Percentiles rank a stretch among this genome's conserved stretches.
Evolutionary conservation across 1,140 invertebrate species (phyloP).

Genomic region (Zophobas atratus): DNA sequence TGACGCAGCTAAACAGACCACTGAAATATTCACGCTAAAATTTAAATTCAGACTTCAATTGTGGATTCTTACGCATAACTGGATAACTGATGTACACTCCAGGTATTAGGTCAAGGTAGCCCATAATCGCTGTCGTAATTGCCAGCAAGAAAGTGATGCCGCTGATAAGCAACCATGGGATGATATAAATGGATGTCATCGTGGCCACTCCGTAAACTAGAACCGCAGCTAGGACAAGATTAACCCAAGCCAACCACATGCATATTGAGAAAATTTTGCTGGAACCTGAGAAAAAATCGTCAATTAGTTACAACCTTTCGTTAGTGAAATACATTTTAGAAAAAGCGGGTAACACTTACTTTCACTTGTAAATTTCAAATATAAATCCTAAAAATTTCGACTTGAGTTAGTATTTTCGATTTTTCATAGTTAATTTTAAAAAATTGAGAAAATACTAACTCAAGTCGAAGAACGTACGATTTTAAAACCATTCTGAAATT

Average conservation of each 20-base stretch:
- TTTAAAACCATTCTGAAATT: no score
- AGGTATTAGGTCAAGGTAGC: constrained; percentile 40
- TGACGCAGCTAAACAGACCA: constrained; percentile 41
- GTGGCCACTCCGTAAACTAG: constrained; percentile 47
- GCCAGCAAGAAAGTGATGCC: constrained; percentile 41
- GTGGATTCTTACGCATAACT: constrained; percentile 19
- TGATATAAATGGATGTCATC: constrained; percentile 45
- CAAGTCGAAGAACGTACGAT: no score
- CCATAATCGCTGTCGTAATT: constrained; percentile 29
- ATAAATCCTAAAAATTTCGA: no score
- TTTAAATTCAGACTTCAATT: constrained; percentile 5
- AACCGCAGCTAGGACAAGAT: constrained; percentile 29
- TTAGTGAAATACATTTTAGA: not conserved
- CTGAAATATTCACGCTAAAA: constrained; percentile 39
- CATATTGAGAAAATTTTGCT: constrained; percentile 42
- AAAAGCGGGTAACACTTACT: not conserved
- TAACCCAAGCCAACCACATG: constrained; percentile 50
- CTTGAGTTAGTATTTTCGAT: no score
- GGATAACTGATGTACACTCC: constrained; percentile 43
- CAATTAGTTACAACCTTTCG: not conserved
- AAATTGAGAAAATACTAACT: no score
- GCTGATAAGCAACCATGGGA: constrained; percentile 51
- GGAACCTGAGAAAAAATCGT: constrained; percentile 32
- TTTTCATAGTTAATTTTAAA: no score
- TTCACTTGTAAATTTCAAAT: not conserved